Evolutionary conservation across 2,797 vertebrate species (phyloP).

Genomic region (Sebastiscus albofasciatus): DNA sequence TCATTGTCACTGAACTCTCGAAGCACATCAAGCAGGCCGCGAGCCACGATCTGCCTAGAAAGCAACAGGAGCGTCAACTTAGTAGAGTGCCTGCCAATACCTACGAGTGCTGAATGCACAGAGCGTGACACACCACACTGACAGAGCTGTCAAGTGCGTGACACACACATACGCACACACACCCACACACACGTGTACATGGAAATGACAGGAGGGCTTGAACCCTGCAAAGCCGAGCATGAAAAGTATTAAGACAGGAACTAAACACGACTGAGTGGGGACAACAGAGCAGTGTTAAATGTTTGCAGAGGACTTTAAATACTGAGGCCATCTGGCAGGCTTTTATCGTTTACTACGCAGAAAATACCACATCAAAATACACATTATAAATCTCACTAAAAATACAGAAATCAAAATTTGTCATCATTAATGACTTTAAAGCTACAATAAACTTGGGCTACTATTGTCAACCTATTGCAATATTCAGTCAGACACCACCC

Average conservation of each 20-base stretch:
- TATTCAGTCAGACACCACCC: constrained; percentile 7
- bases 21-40: constrained; percentile 89
- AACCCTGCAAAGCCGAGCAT: constrained; percentile 38
- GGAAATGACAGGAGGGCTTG: constrained; percentile 28
- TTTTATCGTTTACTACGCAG: background rate
- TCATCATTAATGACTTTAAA: background rate
- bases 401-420: background rate
- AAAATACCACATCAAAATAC: background rate
- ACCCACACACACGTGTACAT: constrained; percentile 14
- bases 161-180: constrained; percentile 3
- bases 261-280: background rate
- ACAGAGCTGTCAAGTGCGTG: constrained; percentile 53
- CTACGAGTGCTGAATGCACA: constrained; percentile 44
- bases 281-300: constrained; percentile 14
- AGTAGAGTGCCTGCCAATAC: constrained; percentile 66
- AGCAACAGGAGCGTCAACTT: constrained; percentile 67
- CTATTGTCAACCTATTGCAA: background rate
- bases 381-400: background rate
- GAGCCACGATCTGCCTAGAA: constrained; percentile 90
- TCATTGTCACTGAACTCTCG: constrained; percentile 91
- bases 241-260: constrained; percentile 36
- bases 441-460: background rate
- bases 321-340: background rate
- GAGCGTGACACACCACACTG: constrained; percentile 28
- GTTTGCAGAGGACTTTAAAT: constrained; percentile 11